Evolutionary conservation across 2,113 vertebrate species (phyloP), one percentile per base, ranked within the genome.

Genomic region (Ovis canadensis): DNA sequence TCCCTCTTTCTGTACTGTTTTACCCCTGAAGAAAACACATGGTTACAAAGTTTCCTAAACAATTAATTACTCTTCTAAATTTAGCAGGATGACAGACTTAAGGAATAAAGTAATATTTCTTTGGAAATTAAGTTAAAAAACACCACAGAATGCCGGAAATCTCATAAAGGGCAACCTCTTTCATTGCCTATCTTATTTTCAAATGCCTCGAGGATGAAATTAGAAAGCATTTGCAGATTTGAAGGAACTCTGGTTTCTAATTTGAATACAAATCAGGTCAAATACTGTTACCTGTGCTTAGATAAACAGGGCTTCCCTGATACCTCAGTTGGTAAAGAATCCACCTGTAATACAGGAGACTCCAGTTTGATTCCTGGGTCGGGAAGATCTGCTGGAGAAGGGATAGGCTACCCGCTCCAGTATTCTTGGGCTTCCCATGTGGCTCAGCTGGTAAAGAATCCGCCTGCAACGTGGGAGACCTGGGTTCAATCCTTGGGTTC

Each of bases 1-100:
- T 77, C 99, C 99, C 95, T 99, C 99, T 92, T 99, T 99, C 95
- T 99, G 99, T 96, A 99, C 99, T 60, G 99, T 99, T 92, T 99
- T 99, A 90, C 99, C 99, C 98, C 99, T 99, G 95, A 95, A 98
- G 96, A 99, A 98, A 98, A 99, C 36, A 98, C 1, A 97, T 8
- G 29, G 86, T 77, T 83, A 60, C 59, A 93, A 91, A 78, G 85
- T 92, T 97, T 96, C 33, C 74, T 95, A 19, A 80, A 55, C 10
- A 82, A 86, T 97, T 87, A 85, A 87, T 97, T 89, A 85, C 29
- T 92, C 33, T 45, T 88, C 45, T 86, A 91, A 86, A 64, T 90
- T 94, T 36, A 64, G 40, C 67, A 94, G 84, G 25, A 93, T 78
- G 71, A 86, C 5, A 93, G 48, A 83, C 55, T 88, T 88, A 91